Evolutionary conservation across 2,113 vertebrate species (phyloP), one percentile per base, ranked within the genome.

Genomic region (Hippocampus abdominalis): DNA sequence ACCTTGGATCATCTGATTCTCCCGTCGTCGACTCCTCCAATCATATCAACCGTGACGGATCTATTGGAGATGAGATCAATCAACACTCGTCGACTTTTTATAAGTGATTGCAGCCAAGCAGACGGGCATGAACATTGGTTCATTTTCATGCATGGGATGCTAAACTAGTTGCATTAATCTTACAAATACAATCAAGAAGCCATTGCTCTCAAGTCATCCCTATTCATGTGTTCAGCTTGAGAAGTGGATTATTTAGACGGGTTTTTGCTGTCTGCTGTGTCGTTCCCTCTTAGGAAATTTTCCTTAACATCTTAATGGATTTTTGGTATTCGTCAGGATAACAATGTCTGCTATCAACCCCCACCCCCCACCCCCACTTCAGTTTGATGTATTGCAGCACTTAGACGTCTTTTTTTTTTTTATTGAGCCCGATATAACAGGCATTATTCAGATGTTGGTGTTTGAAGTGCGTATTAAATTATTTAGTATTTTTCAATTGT

Each of bases 61-160:
- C 83, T 88, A 70, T 80, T 69, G 85, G 82, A 86, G 83, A 91
- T 89, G 85, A 87, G 78, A 83, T 79, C 83, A 83, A 86, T 88
- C 81, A 83, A 84, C 79, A 78, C 77, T 72, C 74, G 75, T 84
- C 81, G 80, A 72, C 80, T 81, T 71, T 79, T 73, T 77, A 80
- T 74, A 81, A 84, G 72, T 76, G 76, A 86, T 81, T 85, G 79
- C 69, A 78, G 74, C 73, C 13, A 60, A 76, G 70, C 44, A 40
- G 49, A 61, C 59, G 84, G 68, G 77, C 76, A 79, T 73, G 77
- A 59, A 70, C 36, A 70, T 63, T 76, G 76, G 7, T 90, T 84
- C 16, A 80, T 88, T 86, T 81, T 77, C 76, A 81, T 85, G 78
- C 78, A 73, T 73, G 69, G 69, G 66, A 74, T 69, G 54, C 61